A percentile compares a stretch with the other conserved stretches of the same genome.
Conservation (phyloP, 1,140 invertebrate genomes). For the Coboldia fuscipes region DNA sequence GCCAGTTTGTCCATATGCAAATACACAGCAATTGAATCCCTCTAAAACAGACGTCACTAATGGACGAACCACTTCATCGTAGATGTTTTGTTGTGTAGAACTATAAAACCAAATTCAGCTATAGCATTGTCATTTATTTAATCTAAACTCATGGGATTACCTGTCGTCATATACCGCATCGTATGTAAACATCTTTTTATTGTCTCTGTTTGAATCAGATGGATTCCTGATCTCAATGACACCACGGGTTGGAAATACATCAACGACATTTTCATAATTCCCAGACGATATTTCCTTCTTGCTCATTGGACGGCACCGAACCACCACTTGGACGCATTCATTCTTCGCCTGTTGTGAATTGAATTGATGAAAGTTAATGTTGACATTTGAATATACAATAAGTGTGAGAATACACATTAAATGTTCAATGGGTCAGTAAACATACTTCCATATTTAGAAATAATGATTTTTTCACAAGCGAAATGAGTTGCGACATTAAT, state of each 20-base stretch:
- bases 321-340: slow-evolving; percentile 73
- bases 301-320: slow-evolving; percentile 76
- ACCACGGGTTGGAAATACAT: slow-evolving; percentile 36
- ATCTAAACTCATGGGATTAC: slow-evolving; percentile 13
- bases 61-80: slow-evolving; percentile 78
- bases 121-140: slow-evolving; percentile 2
- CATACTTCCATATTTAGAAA: too few relatives aligned
- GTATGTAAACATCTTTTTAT: slow-evolving; percentile 70
- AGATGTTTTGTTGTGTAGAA: slow-evolving; percentile 78
- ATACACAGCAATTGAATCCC: slow-evolving; percentile 92
- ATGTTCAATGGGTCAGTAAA: too few relatives aligned
- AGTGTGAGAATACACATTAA: too few relatives aligned
- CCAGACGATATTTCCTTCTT: slow-evolving; percentile 36
- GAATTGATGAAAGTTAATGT: too few relatives aligned
- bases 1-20: slow-evolving; percentile 91
- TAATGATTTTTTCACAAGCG: too few relatives aligned
- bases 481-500: too few relatives aligned
- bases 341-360: slow-evolving; percentile 21
- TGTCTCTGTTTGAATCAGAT: slow-evolving; percentile 23
- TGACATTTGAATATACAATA: too few relatives aligned
- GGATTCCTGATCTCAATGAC: slow-evolving; percentile 44
- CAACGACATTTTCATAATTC: slow-evolving; percentile 45
- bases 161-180: slow-evolving; percentile 79
- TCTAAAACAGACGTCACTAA: slow-evolving; percentile 89
- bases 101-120: slow-evolving; percentile 18